These are phyloP conservation scores for Rhineura floridana DNA, from an alignment of 2,113 vertebrate species.

Conservation along the genomic window DNA sequence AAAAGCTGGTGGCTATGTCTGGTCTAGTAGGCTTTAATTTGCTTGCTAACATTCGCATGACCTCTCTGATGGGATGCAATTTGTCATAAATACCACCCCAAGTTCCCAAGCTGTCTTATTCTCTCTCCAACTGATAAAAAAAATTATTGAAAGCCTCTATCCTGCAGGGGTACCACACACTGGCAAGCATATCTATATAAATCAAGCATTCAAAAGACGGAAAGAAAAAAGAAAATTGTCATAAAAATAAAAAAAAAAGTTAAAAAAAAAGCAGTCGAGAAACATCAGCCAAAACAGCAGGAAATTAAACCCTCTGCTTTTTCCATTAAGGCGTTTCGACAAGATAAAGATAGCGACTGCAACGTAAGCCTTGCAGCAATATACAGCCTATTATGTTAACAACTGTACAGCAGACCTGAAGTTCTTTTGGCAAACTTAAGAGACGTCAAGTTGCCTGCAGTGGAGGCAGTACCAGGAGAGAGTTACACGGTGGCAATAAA, in stretches of 20 bases:
- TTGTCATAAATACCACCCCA: conserved; percentile 21
- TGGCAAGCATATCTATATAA: conserved; percentile 28
- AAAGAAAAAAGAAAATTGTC: not conserved
- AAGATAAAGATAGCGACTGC: conserved; percentile 49
- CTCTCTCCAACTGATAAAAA: conserved; percentile 51
- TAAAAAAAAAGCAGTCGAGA: not conserved
- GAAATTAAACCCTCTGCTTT: conserved; percentile 59
- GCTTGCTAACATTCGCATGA: conserved; percentile 15
- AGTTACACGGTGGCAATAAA: conserved; percentile 1
- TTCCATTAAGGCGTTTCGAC: conserved; percentile 57
- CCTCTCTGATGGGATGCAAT: conserved; percentile 44
- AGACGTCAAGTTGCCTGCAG: not conserved
- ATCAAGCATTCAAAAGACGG: conserved; percentile 34
- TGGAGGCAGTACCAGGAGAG: conserved; percentile 13
- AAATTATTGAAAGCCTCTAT: conserved; percentile 46
- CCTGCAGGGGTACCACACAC: conserved; percentile 42
- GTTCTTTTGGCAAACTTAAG: conserved; percentile 31
- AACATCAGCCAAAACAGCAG: conserved; percentile 48
- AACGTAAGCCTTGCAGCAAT: conserved; percentile 35
- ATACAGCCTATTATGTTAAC: not conserved
- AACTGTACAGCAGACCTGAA: conserved; percentile 24
- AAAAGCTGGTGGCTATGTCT: conserved; percentile 29
- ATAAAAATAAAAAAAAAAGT: not conserved
- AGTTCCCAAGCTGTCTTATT: conserved; percentile 43
- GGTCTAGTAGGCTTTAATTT: conserved; percentile 1